phyloP scores from a whole-genome alignment of 1,140 invertebrate genomes.

The Archivesica marissinica region DNA sequence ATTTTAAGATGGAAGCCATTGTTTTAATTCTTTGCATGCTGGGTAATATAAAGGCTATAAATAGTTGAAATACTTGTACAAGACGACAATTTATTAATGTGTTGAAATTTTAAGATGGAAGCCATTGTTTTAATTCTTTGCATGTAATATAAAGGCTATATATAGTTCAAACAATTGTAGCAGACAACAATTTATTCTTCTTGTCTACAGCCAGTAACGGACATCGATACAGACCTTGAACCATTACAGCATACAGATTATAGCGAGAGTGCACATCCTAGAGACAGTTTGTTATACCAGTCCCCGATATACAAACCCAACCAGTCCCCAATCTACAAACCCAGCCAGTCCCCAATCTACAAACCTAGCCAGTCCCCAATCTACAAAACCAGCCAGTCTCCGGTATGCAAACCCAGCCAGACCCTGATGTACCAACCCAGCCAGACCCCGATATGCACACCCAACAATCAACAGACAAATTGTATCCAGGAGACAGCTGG shows the following conservation, averaged over 20 bases:
- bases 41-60: background rate
- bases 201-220: slow-evolving; percentile 16
- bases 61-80: background rate
- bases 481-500: background rate
- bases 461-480: background rate
- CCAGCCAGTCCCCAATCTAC: background rate
- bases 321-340: background rate
- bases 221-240: slow-evolving; percentile 8
- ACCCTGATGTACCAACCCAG: background rate
- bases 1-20: too few relatives aligned
- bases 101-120: background rate
- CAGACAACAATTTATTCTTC: background rate
- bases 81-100: background rate
- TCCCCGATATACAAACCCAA: slow-evolving; percentile 41
- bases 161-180: background rate
- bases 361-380: background rate
- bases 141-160: too few relatives aligned
- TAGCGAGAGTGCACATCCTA: background rate
- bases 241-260: background rate
- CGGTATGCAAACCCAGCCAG: background rate
- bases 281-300: background rate
- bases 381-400: background rate
- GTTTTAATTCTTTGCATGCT: background rate
- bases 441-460: background rate
- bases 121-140: background rate